These are phyloP conservation scores for Temnothorax ravouxi DNA, from an alignment of 2,888 invertebrate genomes.

Conservation along the genomic window DNA sequence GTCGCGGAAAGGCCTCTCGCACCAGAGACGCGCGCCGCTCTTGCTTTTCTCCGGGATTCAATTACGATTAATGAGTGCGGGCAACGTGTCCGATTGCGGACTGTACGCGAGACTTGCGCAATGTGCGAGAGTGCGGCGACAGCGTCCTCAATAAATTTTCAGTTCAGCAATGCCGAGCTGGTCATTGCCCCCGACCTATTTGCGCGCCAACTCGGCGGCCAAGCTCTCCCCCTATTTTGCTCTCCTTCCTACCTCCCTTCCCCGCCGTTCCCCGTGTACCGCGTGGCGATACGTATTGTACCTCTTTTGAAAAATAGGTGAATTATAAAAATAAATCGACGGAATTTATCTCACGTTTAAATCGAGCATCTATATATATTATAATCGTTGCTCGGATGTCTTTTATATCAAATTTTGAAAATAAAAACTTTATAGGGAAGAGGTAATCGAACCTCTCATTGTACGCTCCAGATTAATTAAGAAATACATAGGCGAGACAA, in stretches of 20 bases:
- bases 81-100: slow-evolving; percentile 35
- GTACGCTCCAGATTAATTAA: slow-evolving; percentile 12
- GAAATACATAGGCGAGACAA: background rate
- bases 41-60: slow-evolving; percentile 48
- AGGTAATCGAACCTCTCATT: background rate
- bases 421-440: background rate
- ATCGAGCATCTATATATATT: background rate
- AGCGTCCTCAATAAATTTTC: slow-evolving; percentile 80
- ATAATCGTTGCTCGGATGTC: background rate
- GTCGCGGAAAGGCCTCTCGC: slow-evolving; percentile 41
- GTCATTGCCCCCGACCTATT: slow-evolving; percentile 80
- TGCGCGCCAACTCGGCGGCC: slow-evolving; percentile 68
- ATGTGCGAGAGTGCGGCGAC: slow-evolving; percentile 54
- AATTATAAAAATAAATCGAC: background rate
- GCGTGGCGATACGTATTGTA: background rate
- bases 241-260: slow-evolving; percentile 26
- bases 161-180: slow-evolving; percentile 73
- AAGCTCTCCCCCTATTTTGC: slow-evolving; percentile 54
- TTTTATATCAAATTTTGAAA: background rate
- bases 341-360: background rate
- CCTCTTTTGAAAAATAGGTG: slow-evolving; percentile 19
- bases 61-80: slow-evolving; percentile 37
- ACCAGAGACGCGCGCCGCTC: background rate
- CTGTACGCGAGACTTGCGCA: slow-evolving; percentile 62
- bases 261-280: background rate